Evolutionary conservation across 2,797 vertebrate genomes (phyloP).

Genomic region (Sebastes miniatus): DNA sequence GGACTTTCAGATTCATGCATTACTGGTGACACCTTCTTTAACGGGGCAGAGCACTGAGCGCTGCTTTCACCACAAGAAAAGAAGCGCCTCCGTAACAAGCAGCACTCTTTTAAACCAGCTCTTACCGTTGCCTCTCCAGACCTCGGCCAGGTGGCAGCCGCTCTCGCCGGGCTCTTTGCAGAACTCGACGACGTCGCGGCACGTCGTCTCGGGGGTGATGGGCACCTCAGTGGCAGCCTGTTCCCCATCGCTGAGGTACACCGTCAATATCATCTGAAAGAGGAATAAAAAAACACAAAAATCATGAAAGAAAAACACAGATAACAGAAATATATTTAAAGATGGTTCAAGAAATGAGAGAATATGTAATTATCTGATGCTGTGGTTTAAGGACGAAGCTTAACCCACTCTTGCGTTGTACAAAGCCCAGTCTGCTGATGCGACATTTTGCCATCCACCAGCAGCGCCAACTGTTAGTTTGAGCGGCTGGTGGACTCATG

Average conservation of each 20-base stretch:
- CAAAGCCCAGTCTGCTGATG: slow-evolving; percentile 38
- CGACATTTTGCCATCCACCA: slow-evolving; percentile 9
- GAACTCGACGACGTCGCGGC: slow-evolving; percentile 97
- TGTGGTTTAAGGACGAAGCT: neutral
- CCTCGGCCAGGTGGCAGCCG: slow-evolving; percentile 96
- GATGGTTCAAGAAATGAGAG: neutral
- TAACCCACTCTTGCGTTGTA: neutral
- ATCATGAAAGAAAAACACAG: neutral
- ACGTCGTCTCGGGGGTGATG: slow-evolving; percentile 97
- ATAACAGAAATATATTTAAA: neutral
- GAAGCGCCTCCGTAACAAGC: neutral
- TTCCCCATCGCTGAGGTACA: slow-evolving; percentile 97
- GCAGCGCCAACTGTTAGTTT: neutral
- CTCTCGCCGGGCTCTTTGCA: slow-evolving; percentile 98
- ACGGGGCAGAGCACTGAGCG: neutral
- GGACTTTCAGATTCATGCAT: slow-evolving; percentile 14
- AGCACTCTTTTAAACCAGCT: neutral
- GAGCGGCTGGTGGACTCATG: slow-evolving; percentile 43
- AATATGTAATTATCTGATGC: neutral
- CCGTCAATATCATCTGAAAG: slow-evolving; percentile 95
- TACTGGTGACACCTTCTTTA: neutral
- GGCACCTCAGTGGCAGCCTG: slow-evolving; percentile 96
- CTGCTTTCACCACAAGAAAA: neutral
- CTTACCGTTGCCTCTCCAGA: slow-evolving; percentile 97
- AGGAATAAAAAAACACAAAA: neutral